A percentile compares a stretch with the other conserved stretches of the same genome.
phyloP scores from a whole-genome alignment of 2,888 invertebrate species.

The Neuroscelio doddi region DNA sequence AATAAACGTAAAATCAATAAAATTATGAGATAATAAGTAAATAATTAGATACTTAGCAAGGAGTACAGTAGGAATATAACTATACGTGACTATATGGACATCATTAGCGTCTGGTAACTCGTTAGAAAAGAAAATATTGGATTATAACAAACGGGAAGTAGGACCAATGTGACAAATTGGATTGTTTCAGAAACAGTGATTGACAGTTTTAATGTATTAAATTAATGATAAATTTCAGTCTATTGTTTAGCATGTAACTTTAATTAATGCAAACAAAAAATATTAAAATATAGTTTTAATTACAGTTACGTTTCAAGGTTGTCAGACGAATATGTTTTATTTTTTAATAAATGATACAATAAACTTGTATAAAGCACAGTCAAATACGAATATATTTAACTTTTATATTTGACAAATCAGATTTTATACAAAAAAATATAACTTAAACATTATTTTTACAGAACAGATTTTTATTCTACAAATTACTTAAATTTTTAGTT shows the following conservation, averaged over 20 bases:
- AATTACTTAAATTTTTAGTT: too few relatives aligned
- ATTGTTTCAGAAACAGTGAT: not conserved
- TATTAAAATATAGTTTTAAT: too few relatives aligned
- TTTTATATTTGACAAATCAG: too few relatives aligned
- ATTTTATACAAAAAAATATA: too few relatives aligned
- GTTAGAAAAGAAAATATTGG: slow-evolving; percentile 7
- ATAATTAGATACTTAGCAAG: slow-evolving; percentile 1
- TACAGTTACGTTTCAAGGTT: too few relatives aligned
- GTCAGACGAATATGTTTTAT: too few relatives aligned
- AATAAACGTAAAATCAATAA: not conserved
- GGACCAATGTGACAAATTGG: slow-evolving; percentile 16
- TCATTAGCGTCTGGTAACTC: not conserved
- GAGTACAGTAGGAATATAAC: not conserved
- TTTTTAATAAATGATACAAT: not conserved
- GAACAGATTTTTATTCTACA: too few relatives aligned
- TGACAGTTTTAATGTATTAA: not conserved
- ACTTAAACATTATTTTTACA: too few relatives aligned
- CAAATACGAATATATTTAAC: too few relatives aligned
- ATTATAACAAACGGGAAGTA: slow-evolving; percentile 4
- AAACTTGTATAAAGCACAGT: too few relatives aligned
- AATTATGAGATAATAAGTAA: not conserved
- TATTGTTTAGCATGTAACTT: too few relatives aligned
- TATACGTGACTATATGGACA: not conserved
- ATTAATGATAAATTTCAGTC: not conserved
- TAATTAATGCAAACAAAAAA: too few relatives aligned